Evolutionary conservation across 1,140 invertebrate genomes (phyloP), one percentile per base, ranked within the genome.

Genomic region (Pseudomyrmex pallidus): DNA sequence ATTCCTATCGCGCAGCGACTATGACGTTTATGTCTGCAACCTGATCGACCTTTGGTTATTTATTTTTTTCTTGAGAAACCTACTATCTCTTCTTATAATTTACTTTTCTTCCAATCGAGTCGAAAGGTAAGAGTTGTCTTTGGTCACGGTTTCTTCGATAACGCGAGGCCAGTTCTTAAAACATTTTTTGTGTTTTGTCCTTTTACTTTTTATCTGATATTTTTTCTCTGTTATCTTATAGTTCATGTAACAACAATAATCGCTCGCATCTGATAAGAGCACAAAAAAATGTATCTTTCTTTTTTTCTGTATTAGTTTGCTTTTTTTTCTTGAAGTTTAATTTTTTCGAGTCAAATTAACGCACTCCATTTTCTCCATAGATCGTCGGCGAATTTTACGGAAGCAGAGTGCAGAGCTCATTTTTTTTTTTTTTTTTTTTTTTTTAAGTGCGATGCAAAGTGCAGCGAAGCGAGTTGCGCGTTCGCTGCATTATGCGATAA

Each of bases 401-500:
- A 70, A 80, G 52, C 66, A 10, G 17, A 22, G 50, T 20, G 25
- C 25, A 48, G 74, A 57, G 66, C 54, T 59, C 66, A 12, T 70
- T 80, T 70, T 70, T 77, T 77, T 35, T 25, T n/a, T n/a, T n/a
- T n/a, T n/a, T n/a, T n/a, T n/a, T 35, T 35, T 35, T 35, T 74
- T 82, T 82, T 74, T 25, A 87, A 72, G 73, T 44, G 52, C 85
- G 72, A 66, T 72, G 86, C 73, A 87, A 87, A 80, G 82, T 87
- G 85, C 86, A 87, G 70, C 86, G 74, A 87, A 87, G 80, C 86
- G 85, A 80, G 63, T 35, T 68, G 80, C 80, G 80, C 85, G 86
- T 83, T 73, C 52, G 74, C 68, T 84, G 85, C 73, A 87, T 84
- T 84, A 80, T 61, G 86, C 86, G 76, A 74, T 87, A 87, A 87